Percentiles rank a stretch among this genome's conserved stretches.
These are phyloP conservation scores for Agrochola circellaris DNA, from an alignment of 2,888 invertebrate genomes.

Conservation along the genomic window DNA sequence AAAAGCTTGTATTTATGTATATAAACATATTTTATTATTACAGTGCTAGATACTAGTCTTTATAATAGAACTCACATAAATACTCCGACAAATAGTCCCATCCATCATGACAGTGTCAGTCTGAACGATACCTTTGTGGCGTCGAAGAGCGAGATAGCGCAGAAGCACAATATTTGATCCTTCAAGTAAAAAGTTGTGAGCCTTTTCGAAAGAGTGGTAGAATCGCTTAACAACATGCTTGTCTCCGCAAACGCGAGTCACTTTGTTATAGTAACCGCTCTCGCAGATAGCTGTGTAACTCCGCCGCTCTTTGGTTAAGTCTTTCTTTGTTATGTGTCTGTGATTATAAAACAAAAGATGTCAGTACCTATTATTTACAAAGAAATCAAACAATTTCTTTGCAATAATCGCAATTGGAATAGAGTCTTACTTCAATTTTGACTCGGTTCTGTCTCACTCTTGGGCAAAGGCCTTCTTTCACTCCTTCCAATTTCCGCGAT, in stretches of 20 bases:
- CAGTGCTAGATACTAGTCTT: not conserved
- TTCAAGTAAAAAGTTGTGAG: constrained; percentile 91
- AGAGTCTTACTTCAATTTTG: not conserved
- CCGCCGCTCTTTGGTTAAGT: constrained; percentile 87
- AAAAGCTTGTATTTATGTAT: not conserved
- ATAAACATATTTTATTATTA: not conserved
- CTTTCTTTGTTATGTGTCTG: constrained; percentile 85
- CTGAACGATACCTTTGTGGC: constrained; percentile 89
- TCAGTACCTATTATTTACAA: constrained; percentile 13
- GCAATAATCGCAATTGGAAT: not conserved
- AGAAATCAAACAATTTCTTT: not conserved
- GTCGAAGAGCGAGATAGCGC: constrained; percentile 90
- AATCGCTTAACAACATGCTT: constrained; percentile 84
- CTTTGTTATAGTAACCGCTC: constrained; percentile 90
- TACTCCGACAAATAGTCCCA: constrained; percentile 91
- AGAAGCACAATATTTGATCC: constrained; percentile 91
- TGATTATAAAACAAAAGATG: constrained; percentile 36
- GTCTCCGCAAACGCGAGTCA: constrained; percentile 86
- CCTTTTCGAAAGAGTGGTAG: constrained; percentile 87
- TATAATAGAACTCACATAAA: constrained; percentile 88
- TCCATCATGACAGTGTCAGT: constrained; percentile 91
- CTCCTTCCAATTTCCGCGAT: not conserved
- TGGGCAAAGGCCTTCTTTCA: constrained; percentile 18
- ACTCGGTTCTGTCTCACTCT: not conserved
- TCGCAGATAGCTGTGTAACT: constrained; percentile 90